Percentiles rank a stretch among this genome's conserved stretches.
Evolutionary conservation across 2,797 vertebrate species (phyloP).

Genomic region (Coilia nasus): DNA sequence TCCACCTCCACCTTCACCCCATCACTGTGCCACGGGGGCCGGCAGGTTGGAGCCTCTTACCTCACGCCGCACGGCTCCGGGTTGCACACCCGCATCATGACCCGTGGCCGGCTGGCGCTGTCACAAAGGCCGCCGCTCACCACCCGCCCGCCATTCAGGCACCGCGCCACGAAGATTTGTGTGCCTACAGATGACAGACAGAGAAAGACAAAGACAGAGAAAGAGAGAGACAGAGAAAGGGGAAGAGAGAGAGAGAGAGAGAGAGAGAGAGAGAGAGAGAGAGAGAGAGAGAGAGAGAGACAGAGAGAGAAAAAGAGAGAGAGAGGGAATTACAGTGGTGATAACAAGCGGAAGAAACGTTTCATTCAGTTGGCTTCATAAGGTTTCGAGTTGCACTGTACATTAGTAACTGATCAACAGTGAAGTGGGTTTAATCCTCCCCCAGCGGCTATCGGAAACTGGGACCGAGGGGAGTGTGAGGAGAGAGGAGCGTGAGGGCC

Average conservation of each 20-base stretch:
- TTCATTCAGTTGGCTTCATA: neutral
- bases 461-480: neutral
- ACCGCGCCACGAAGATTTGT: slow-evolving; percentile 84
- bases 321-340: neutral
- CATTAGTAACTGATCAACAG: slow-evolving; percentile 17
- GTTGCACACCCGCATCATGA: slow-evolving; percentile 81
- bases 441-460: neutral
- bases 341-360: neutral
- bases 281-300: neutral
- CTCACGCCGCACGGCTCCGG: slow-evolving; percentile 83
- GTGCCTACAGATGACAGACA: slow-evolving; percentile 69
- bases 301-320: neutral
- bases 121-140: slow-evolving; percentile 81
- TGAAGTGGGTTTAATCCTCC: neutral
- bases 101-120: slow-evolving; percentile 72
- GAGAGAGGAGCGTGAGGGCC: neutral
- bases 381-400: neutral
- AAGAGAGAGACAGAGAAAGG: neutral
- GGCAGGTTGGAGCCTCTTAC: slow-evolving; percentile 62
- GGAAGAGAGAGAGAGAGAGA: neutral
- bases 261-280: neutral
- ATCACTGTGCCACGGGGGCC: neutral
- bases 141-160: slow-evolving; percentile 72
- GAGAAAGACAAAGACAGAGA: neutral
- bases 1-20: neutral